These are phyloP conservation scores for Threskiornis aethiopicus DNA, from an alignment of 2,797 vertebrate species.

Conservation along the genomic window DNA sequence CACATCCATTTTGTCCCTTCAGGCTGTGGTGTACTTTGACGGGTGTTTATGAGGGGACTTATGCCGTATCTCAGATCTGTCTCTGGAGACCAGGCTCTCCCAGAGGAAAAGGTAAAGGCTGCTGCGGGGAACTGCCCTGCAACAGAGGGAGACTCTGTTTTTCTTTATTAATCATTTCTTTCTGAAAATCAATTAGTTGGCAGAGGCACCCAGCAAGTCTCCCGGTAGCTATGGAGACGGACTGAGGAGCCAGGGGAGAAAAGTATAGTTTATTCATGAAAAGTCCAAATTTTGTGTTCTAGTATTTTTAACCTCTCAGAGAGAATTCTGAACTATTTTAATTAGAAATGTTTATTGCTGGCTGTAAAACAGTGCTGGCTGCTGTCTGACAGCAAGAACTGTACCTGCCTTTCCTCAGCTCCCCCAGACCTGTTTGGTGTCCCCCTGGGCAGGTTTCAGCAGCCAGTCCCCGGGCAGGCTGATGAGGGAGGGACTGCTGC, in stretches of 20 bases:
- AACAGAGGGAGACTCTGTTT: background rate
- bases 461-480: background rate
- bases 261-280: slow-evolving; percentile 46
- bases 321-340: slow-evolving; percentile 26
- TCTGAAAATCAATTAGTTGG: slow-evolving; percentile 44
- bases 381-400: slow-evolving; percentile 19
- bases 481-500: background rate
- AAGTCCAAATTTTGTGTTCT: slow-evolving; percentile 30
- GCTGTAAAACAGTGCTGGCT: slow-evolving; percentile 9
- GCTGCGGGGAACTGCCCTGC: background rate
- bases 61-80: background rate
- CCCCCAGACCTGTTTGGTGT: background rate
- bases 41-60: background rate
- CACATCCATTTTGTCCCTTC: background rate
- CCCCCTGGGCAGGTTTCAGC: background rate
- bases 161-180: background rate
- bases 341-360: slow-evolving; percentile 12
- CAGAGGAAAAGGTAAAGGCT: background rate
- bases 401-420: background rate
- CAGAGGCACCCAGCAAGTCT: background rate
- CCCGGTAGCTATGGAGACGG: slow-evolving; percentile 64
- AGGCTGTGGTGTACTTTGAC: background rate
- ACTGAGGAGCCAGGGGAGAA: background rate
- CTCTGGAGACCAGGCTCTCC: background rate
- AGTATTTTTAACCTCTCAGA: slow-evolving; percentile 24